phyloP scores from a whole-genome alignment of 2,797 vertebrate genomes.

The Lagorchestes hirsutus region DNA sequence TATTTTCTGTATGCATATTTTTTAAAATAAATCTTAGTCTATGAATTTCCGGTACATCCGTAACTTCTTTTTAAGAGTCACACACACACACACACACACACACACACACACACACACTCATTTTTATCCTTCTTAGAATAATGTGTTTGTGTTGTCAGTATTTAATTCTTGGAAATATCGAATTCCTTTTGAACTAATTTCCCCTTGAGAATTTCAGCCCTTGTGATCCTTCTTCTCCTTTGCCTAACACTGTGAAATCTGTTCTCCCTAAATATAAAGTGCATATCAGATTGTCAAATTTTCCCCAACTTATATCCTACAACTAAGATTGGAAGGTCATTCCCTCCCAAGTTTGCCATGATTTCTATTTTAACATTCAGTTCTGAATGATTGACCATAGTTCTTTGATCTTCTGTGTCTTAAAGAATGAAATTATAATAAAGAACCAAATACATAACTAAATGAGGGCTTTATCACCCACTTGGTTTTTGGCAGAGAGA shows the following conservation, averaged over 20 bases:
- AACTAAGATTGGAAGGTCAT: neutral
- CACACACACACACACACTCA: neutral
- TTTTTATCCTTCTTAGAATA: neutral
- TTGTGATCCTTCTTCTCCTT: neutral
- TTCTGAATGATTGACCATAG: neutral
- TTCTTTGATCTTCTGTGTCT: neutral
- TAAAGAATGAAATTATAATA: neutral
- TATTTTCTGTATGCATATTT: neutral
- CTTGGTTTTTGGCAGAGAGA: no score
- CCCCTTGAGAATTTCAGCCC: neutral
- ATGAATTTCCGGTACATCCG: neutral
- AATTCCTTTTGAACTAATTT: neutral
- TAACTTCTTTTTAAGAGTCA: neutral
- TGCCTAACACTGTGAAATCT: neutral
- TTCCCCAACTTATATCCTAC: neutral
- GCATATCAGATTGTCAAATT: neutral
- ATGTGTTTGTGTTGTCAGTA: neutral
- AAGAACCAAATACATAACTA: no score
- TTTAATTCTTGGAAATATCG: neutral
- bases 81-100: neutral
- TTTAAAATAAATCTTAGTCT: neutral
- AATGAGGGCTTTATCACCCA: no score
- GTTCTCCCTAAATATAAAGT: neutral
- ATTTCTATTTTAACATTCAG: neutral
- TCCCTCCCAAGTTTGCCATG: neutral